Evolutionary conservation across 2,113 vertebrate species (phyloP).

Genomic region (Saccopteryx bilineata): DNA sequence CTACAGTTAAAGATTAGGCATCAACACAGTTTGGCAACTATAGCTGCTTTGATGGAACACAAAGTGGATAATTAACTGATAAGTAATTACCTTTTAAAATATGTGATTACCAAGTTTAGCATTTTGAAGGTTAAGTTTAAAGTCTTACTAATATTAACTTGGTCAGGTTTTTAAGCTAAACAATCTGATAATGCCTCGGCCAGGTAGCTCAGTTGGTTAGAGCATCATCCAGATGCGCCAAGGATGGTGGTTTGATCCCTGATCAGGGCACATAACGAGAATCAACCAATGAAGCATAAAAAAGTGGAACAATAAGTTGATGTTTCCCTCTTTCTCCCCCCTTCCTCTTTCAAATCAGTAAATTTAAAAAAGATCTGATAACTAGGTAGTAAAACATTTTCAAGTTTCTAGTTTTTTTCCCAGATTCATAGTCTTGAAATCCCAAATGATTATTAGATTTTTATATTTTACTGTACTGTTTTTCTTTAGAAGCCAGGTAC

Average conservation of each 20-base stretch:
- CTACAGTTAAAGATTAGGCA: neutral
- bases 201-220: too few relatives aligned
- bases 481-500: neutral
- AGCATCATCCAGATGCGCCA: too few relatives aligned
- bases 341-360: too few relatives aligned
- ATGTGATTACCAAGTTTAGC: neutral
- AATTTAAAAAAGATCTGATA: neutral
- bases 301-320: too few relatives aligned
- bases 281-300: too few relatives aligned
- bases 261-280: too few relatives aligned
- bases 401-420: neutral
- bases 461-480: neutral
- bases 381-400: constrained; percentile 27
- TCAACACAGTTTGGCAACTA: neutral
- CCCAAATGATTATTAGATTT: neutral
- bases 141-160: neutral
- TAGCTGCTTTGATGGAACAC: constrained; percentile 2
- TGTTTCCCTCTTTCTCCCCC: too few relatives aligned
- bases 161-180: constrained; percentile 45
- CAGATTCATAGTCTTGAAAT: constrained; percentile 21
- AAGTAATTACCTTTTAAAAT: constrained; percentile 27
- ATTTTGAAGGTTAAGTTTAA: constrained; percentile 60
- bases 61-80: constrained; percentile 13
- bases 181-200: neutral
- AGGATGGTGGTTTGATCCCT: too few relatives aligned